A percentile compares a stretch with the other conserved stretches of the same genome.
Evolutionary conservation across 2,888 invertebrate species (phyloP).

Genomic region (Hoplodrina blanda): DNA sequence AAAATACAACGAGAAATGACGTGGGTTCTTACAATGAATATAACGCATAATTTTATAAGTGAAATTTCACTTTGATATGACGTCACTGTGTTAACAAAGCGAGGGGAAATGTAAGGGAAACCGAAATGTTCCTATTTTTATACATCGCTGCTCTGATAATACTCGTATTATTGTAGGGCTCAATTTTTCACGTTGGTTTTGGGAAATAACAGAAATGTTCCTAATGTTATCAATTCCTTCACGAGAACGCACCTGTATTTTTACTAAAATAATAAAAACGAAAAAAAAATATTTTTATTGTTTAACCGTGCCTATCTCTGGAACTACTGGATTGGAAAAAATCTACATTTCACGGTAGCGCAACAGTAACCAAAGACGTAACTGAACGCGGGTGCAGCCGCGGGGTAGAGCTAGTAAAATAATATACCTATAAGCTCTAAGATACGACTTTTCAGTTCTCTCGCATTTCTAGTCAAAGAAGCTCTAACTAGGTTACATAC

Average conservation of each 20-base stretch:
- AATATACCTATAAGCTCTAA: neutral
- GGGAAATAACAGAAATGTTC: conserved; percentile 11
- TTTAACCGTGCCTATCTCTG: too few species aligned
- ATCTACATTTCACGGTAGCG: too few species aligned
- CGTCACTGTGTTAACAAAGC: conserved; percentile 40
- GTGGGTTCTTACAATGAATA: conserved; percentile 12
- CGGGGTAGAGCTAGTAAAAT: neutral
- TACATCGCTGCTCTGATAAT: conserved; percentile 40
- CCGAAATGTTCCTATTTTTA: conserved; percentile 48
- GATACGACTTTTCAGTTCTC: neutral
- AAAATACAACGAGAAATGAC: conserved; percentile 18
- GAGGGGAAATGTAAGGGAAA: conserved; percentile 48
- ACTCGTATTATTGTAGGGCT: conserved; percentile 11
- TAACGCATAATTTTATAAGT: conserved; percentile 34
- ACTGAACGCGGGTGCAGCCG: too few species aligned
- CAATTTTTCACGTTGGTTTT: conserved; percentile 13
- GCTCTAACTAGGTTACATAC: too few species aligned
- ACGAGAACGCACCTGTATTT: neutral
- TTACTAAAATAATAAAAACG: too few species aligned
- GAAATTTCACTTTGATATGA: conserved; percentile 46
- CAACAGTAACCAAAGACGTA: too few species aligned
- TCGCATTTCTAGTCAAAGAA: neutral
- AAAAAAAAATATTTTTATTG: too few species aligned
- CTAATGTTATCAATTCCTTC: conserved; percentile 7
- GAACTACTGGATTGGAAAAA: too few species aligned